phyloP scores from a whole-genome alignment of 64 coral and sea anemone species.

The Anthopleura sola region DNA sequence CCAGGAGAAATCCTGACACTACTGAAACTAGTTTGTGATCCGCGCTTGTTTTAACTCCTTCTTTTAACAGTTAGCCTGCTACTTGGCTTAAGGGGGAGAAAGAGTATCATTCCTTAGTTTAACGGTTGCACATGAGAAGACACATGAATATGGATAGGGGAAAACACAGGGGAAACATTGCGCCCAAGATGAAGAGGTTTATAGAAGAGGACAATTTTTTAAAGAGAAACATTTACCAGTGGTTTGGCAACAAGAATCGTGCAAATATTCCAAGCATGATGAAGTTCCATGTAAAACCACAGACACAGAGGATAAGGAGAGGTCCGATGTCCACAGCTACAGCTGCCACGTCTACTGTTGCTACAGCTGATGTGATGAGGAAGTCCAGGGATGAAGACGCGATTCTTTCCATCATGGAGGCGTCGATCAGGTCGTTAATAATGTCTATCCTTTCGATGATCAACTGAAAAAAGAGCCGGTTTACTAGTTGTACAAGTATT shows the following conservation, averaged over 20 bases:
- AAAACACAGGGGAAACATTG: too few relatives aligned
- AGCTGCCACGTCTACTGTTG: constrained; percentile 64
- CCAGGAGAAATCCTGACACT: too few relatives aligned
- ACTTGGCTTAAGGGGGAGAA: too few relatives aligned
- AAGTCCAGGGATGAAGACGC: constrained; percentile 75
- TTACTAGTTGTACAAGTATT: too few relatives aligned
- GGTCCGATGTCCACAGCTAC: constrained; percentile 78
- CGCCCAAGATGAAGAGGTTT: too few relatives aligned
- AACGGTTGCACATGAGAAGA: too few relatives aligned
- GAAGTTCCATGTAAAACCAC: constrained; percentile 79
- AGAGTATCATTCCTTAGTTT: too few relatives aligned
- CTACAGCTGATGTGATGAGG: constrained; percentile 65
- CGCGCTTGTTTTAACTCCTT: too few relatives aligned
- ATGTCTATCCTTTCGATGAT: constrained; percentile 67
- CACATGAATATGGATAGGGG: too few relatives aligned
- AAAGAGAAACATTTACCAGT: constrained; percentile 38
- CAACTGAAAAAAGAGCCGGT: constrained; percentile 30
- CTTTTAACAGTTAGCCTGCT: too few relatives aligned
- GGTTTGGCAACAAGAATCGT: constrained; percentile 61
- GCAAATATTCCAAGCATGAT: constrained; percentile 64
- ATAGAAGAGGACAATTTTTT: background rate
- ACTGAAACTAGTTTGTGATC: too few relatives aligned
- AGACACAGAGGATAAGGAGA: constrained; percentile 61
- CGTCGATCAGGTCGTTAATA: constrained; percentile 68
- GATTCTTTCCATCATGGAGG: constrained; percentile 80